phyloP scores from a whole-genome alignment of 2,113 vertebrate genomes.

The Porphyrio hochstetteri region DNA sequence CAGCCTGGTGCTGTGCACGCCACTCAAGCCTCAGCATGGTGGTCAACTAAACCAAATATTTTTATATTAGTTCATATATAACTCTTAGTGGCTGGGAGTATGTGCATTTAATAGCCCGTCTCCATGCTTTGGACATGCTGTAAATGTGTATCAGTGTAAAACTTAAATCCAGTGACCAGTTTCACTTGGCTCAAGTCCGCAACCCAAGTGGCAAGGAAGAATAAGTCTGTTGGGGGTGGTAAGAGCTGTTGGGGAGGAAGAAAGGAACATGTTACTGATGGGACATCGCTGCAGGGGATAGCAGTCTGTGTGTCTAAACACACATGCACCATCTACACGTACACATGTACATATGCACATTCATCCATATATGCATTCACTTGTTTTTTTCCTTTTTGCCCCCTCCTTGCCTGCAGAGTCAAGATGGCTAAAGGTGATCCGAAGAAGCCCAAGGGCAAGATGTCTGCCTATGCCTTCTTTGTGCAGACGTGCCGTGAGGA shows the following conservation, averaged over 20 bases:
- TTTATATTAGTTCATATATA: not conserved
- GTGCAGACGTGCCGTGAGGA: slow-evolving; percentile 89
- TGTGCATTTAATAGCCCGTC: not conserved
- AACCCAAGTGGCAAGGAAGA: not conserved
- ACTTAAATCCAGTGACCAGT: not conserved
- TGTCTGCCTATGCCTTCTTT: slow-evolving; percentile 90
- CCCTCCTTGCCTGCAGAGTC: not conserved
- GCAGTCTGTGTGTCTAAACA: not conserved
- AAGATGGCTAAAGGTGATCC: slow-evolving; percentile 90
- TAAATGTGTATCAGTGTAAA: not conserved
- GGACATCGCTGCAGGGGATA: accelerated
- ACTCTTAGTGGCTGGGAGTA: not conserved
- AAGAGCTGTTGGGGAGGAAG: accelerated
- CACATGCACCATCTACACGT: accelerated
- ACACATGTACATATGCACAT: accelerated
- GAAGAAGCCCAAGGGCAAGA: slow-evolving; percentile 90
- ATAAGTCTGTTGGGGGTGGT: not conserved
- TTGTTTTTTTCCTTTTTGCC: not conserved
- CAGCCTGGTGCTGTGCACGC: not conserved
- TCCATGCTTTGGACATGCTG: not conserved
- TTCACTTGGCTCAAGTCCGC: not conserved
- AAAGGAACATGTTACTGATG: not conserved
- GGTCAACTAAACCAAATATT: not conserved
- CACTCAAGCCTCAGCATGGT: not conserved
- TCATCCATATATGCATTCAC: accelerated